Conservation (phyloP, 2,113 vertebrate species). For the Phaetusa simplex region DNA sequence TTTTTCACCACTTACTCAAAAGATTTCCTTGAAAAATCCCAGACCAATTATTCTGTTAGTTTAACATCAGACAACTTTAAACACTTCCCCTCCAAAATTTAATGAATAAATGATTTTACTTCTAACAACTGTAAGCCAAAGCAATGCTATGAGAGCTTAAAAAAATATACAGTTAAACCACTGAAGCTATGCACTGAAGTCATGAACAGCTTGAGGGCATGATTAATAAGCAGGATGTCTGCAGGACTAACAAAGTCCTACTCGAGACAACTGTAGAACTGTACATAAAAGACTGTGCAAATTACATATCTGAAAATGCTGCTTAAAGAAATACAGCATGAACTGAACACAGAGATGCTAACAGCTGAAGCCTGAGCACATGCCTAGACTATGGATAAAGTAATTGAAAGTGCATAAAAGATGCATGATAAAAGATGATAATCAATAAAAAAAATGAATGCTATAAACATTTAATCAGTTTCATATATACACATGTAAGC, state of each 20-base stretch:
- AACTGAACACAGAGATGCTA: neutral
- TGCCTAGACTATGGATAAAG: neutral
- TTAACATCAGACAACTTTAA: constrained; percentile 32
- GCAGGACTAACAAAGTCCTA: constrained; percentile 26
- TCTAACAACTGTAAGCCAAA: constrained; percentile 39
- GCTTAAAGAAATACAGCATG: constrained; percentile 8
- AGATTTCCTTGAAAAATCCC: constrained; percentile 36
- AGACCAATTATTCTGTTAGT: constrained; percentile 17
- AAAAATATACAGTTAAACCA: constrained; percentile 11
- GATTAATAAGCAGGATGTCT: constrained; percentile 40
- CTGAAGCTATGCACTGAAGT: constrained; percentile 47
- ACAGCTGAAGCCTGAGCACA: constrained; percentile 25
- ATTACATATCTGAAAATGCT: neutral
- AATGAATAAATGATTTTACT: constrained; percentile 14
- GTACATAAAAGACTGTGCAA: neutral
- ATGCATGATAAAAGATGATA: neutral
- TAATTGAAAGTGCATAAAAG: neutral
- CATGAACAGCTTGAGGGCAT: constrained; percentile 43
- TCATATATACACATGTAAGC: neutral
- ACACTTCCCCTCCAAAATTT: constrained; percentile 15
- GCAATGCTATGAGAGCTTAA: constrained; percentile 59
- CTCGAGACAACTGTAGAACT: neutral
- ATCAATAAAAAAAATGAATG: constrained; percentile 10
- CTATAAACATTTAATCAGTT: neutral
- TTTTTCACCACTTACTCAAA: constrained; percentile 38